Evolutionary conservation across 2,113 vertebrate species (phyloP), one percentile per base, ranked within the genome.

Genomic region (Dasyornis broadbenti): DNA sequence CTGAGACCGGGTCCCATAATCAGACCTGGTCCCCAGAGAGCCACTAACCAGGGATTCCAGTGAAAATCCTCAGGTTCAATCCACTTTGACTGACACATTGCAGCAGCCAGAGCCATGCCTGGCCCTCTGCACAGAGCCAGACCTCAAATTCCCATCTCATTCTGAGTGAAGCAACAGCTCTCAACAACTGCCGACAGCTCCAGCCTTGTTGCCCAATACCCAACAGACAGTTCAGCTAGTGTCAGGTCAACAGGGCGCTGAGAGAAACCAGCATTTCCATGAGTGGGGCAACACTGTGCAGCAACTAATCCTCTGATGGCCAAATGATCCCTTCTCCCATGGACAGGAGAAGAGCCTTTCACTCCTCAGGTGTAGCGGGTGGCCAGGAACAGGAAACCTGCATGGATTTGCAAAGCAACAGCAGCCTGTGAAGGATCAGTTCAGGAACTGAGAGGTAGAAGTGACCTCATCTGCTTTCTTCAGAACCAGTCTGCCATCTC

Each of bases 331-430:
- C 39, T 63, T 63, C 24, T 66, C 18, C 33, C 53, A 7, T 5
- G 0, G 40, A 50, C 39, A 1, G 8, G 14, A 73, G 54, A 61
- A 39, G 39, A 71, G 39, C 31, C 8, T 1, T 64, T 26, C 0
- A 0, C 28, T 70, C 9, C 35, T 13, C 15, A n/a, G 54, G n/a
- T 1, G 15, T 6, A 3, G 24, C 0, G 0, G 33, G 24, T 3
- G 21, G 53, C 33, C 14, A 69, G 37, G 65, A 64, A 40, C 66
- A 83, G n/a, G 22, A 68, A 68, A 68, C 1, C 70, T 17, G 13
- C 24, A 3, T 0, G 2, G 28, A 13, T n/a, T 47, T 33, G 45
- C 45, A 17, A 53, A 54, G 53, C 0, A 1, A 31, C 52, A 44
- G 39, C n/a, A 68, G 26, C 16, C 40, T 2, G 3, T 6, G 22